Evolutionary conservation across 2,888 invertebrate species (phyloP).

Genomic region (Aphodius sticticus): DNA sequence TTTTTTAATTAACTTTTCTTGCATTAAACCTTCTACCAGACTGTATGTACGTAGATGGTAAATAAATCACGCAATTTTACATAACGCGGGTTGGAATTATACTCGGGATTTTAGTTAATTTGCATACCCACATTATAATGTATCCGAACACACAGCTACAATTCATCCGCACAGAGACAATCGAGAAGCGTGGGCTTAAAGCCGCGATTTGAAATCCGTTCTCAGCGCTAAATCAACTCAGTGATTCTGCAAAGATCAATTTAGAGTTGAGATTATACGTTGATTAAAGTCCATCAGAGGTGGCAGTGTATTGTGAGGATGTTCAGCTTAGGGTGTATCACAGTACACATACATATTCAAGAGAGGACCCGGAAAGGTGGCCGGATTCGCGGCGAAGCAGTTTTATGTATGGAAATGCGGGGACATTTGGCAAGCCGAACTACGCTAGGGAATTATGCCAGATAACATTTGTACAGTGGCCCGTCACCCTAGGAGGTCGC

Average conservation of each 20-base stretch:
- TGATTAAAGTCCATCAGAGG: conserved; percentile 23
- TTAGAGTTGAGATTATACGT: conserved; percentile 18
- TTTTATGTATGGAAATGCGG: conserved; percentile 22
- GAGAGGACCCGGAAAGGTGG: conserved; percentile 15
- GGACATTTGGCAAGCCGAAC: conserved; percentile 19
- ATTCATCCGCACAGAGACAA: neutral
- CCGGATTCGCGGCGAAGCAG: conserved; percentile 12
- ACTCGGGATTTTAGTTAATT: neutral
- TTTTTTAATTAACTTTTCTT: no score
- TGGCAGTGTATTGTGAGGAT: conserved; percentile 8
- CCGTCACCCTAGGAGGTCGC: conserved; percentile 12
- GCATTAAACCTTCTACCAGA: neutral
- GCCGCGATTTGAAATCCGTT: neutral
- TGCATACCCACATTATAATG: neutral
- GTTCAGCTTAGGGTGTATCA: conserved; percentile 9
- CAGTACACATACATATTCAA: conserved; percentile 16
- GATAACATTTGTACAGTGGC: conserved; percentile 19
- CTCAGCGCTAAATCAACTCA: neutral
- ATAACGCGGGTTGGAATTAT: neutral
- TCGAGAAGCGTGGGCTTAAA: neutral
- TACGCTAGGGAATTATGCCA: conserved; percentile 20
- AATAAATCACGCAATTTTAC: neutral
- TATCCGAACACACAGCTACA: neutral
- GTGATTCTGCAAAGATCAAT: conserved; percentile 14
- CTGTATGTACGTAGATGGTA: neutral